Evolutionary conservation across 2,888 invertebrate genomes (phyloP).

Genomic region (Ochropacha duplaris): DNA sequence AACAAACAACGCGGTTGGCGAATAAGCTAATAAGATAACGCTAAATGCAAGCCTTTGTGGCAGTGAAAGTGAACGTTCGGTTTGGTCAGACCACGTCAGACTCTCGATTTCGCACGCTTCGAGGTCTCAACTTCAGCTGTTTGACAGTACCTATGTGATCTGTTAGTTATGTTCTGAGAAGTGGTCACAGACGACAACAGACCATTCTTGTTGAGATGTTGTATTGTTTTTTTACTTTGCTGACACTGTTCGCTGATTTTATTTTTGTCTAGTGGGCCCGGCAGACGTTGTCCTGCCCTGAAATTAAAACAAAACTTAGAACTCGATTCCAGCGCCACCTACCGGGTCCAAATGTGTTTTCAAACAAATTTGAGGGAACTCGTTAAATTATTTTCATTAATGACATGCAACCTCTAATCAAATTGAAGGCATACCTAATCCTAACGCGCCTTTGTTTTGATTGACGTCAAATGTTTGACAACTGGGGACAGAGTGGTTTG

Average conservation of each 20-base stretch:
- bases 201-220: not conserved
- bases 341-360: too few species aligned
- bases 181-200: not conserved
- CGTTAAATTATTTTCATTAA: too few species aligned
- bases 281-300: too few species aligned
- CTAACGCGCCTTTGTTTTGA: too few species aligned
- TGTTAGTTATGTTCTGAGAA: not conserved
- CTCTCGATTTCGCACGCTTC: conserved; percentile 65
- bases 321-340: too few species aligned
- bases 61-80: conserved; percentile 62
- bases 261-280: not conserved
- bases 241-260: not conserved
- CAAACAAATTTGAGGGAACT: too few species aligned
- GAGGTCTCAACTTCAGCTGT: conserved; percentile 40
- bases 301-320: too few species aligned
- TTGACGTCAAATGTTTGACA: too few species aligned
- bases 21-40: conserved; percentile 51
- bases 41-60: conserved; percentile 46
- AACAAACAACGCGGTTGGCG: conserved; percentile 37
- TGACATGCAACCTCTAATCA: too few species aligned
- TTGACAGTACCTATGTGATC: conserved; percentile 13
- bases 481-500: too few species aligned
- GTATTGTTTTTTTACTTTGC: not conserved
- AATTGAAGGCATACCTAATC: too few species aligned
- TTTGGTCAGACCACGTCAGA: conserved; percentile 31